Percentiles rank a stretch among this genome's conserved stretches.
These are phyloP conservation scores for Aplysia californica DNA, from an alignment of 1,140 invertebrate species.

Conservation along the genomic window DNA sequence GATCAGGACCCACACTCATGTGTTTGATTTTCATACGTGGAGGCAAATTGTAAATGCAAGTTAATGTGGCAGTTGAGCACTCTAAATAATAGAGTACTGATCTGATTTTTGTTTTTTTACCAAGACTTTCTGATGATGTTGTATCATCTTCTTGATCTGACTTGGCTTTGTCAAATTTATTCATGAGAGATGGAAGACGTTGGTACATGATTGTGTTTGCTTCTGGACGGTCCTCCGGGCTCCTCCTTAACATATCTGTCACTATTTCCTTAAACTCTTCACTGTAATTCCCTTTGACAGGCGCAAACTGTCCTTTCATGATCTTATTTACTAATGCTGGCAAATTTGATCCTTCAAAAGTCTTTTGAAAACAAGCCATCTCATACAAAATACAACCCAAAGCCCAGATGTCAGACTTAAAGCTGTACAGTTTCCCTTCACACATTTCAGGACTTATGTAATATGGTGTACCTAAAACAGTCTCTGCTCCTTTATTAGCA, in stretches of 20 bases:
- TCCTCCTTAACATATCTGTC: conserved; percentile 65
- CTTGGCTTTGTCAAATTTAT: conserved; percentile 45
- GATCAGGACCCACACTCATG: conserved; percentile 75
- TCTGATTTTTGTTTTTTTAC: conserved; percentile 45
- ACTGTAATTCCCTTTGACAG: conserved; percentile 76
- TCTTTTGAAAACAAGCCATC: conserved; percentile 82
- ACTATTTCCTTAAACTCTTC: conserved; percentile 73
- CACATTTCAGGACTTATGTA: conserved; percentile 88
- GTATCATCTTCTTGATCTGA: conserved; percentile 58
- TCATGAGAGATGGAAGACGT: conserved; percentile 56
- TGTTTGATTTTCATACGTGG: conserved; percentile 68
- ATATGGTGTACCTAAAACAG: conserved; percentile 84
- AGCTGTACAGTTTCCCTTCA: conserved; percentile 81
- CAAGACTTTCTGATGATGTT: conserved; percentile 37
- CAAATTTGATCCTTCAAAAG: conserved; percentile 82
- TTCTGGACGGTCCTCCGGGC: conserved; percentile 70
- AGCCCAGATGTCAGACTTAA: conserved; percentile 86
- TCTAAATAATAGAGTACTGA: conserved; percentile 69
- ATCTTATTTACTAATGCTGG: conserved; percentile 84
- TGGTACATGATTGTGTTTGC: conserved; percentile 71
- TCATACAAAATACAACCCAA: conserved; percentile 85
- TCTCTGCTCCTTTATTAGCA: conserved; percentile 76
- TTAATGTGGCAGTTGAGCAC: conserved; percentile 59
- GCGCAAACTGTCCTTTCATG: conserved; percentile 75
- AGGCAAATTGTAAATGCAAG: conserved; percentile 64